Percentiles rank a stretch among this genome's conserved stretches.
phyloP scores from a whole-genome alignment of 2,888 invertebrate species.

The Tipula vernalis region DNA sequence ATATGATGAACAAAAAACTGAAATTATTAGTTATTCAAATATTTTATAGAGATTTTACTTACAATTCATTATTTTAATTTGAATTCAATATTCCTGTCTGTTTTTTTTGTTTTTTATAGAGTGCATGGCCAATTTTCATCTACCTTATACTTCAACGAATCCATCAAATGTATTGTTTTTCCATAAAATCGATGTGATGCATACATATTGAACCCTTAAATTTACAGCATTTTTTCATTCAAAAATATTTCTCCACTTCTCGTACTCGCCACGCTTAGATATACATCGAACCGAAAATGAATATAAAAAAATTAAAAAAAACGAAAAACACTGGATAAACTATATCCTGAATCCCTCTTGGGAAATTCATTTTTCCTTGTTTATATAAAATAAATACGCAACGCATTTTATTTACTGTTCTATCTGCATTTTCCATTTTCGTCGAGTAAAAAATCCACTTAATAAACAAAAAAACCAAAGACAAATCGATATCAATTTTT shows the following conservation, averaged over 20 bases:
- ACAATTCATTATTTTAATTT: too few relatives aligned
- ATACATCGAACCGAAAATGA: neutral
- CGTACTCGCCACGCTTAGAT: neutral
- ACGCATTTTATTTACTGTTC: neutral
- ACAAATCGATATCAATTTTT: conserved; percentile 4
- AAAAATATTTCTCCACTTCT: neutral
- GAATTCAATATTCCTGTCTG: too few relatives aligned
- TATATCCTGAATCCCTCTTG: neutral
- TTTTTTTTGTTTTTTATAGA: too few relatives aligned
- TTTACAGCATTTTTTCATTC: neutral
- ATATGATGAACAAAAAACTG: too few relatives aligned
- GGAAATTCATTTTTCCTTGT: neutral
- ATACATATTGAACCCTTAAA: neutral
- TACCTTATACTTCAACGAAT: too few relatives aligned
- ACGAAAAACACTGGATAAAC: neutral
- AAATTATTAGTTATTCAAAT: too few relatives aligned
- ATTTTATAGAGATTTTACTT: too few relatives aligned
- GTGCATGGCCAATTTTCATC: too few relatives aligned
- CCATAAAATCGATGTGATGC: neutral
- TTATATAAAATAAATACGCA: neutral
- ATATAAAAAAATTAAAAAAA: neutral
- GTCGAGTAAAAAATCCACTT: neutral
- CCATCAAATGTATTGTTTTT: neutral
- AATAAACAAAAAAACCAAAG: neutral
- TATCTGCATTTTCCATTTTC: neutral